Conservation (phyloP, 1,140 invertebrate genomes). For the Ladona fulva region DNA sequence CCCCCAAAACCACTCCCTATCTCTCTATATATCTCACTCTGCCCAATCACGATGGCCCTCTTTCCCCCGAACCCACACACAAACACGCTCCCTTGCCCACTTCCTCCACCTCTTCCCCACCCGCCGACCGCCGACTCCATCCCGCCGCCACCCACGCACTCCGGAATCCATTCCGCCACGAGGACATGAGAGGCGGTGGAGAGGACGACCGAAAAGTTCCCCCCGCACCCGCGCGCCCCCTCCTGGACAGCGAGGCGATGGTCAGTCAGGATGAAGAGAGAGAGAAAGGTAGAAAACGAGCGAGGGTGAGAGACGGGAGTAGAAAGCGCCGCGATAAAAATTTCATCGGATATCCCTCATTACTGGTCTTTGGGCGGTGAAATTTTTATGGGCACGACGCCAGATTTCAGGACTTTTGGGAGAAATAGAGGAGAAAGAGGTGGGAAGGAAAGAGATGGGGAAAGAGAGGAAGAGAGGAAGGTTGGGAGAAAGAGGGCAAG, state of each 20-base stretch:
- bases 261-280: neutral
- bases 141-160: neutral
- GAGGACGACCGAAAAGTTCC: neutral
- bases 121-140: no score
- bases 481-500: neutral
- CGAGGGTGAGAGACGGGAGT: neutral
- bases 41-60: neutral
- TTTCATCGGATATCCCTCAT: conserved; percentile 9
- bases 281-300: no score
- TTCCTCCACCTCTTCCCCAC: neutral
- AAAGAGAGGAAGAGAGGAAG: neutral
- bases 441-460: neutral
- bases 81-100: neutral
- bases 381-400: conserved; percentile 8
- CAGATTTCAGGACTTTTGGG: conserved; percentile 8
- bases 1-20: neutral
- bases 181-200: neutral
- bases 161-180: neutral
- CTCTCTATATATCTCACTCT: neutral
- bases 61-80: neutral
- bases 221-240: neutral
- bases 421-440: neutral
- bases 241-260: neutral
- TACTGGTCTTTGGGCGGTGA: neutral
- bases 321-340: neutral